Evolutionary conservation across 2,888 invertebrate genomes (phyloP).

Genomic region (Agrochola lota): DNA sequence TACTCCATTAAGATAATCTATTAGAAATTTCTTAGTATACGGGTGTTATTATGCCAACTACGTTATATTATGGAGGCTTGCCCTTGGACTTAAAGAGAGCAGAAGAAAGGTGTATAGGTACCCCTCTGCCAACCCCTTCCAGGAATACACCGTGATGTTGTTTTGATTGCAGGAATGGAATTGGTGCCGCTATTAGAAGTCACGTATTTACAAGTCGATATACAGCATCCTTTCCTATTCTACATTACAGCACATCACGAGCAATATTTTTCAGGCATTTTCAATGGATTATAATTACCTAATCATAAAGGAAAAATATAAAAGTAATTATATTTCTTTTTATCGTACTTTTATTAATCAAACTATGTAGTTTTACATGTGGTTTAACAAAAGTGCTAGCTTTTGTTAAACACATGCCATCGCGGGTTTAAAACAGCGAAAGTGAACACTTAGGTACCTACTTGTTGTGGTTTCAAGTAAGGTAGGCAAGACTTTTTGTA

Average conservation of each 20-base stretch:
- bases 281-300: neutral
- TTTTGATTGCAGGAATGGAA: slow-evolving; percentile 4
- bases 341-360: neutral
- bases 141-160: neutral
- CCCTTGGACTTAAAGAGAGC: neutral
- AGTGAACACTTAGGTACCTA: neutral
- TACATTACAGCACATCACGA: neutral
- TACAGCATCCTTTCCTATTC: neutral
- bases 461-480: neutral
- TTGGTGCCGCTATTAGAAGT: neutral
- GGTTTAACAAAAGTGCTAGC: neutral
- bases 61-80: too few relatives aligned
- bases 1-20: too few relatives aligned
- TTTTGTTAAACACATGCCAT: too few relatives aligned
- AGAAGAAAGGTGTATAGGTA: neutral
- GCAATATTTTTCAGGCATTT: slow-evolving; percentile 5
- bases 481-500: neutral
- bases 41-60: too few relatives aligned
- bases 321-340: neutral
- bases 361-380: neutral
- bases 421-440: neutral
- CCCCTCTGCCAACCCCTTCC: neutral
- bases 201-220: neutral
- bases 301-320: neutral
- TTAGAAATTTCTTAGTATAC: too few relatives aligned